Conservation (phyloP, 1,140 invertebrate genomes). For the Caenorhabditis briggsae region DNA sequence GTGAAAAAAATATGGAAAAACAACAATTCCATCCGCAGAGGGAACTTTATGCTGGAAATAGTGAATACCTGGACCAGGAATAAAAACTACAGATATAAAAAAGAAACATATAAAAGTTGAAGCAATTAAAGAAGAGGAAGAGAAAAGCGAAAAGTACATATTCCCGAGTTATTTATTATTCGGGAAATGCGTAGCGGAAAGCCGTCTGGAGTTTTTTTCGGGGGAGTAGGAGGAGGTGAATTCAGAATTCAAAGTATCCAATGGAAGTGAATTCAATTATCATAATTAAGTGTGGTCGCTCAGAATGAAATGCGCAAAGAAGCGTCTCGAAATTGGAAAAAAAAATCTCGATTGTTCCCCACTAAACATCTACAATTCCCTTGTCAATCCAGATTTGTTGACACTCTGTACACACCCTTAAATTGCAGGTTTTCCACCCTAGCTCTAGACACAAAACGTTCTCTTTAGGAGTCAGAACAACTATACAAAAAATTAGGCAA, state of each 20-base stretch:
- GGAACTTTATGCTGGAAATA: not conserved
- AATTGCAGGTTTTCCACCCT: constrained; percentile 24
- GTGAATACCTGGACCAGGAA: not conserved
- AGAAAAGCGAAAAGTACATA: constrained; percentile 46
- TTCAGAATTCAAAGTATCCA: not conserved
- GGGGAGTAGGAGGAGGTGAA: not conserved
- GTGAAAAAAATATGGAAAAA: constrained; percentile 22
- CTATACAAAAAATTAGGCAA: constrained; percentile 34
- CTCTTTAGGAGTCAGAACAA: not conserved
- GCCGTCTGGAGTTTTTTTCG: not conserved
- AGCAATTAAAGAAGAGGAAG: not conserved
- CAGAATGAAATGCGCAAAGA: too few species aligned
- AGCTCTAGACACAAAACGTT: not conserved
- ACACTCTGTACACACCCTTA: not conserved
- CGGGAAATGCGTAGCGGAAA: constrained; percentile 6
- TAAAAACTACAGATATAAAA: not conserved
- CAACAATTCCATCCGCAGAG: not conserved
- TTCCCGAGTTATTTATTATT: constrained; percentile 34
- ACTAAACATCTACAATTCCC: not conserved
- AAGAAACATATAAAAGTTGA: not conserved
- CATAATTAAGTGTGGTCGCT: too few species aligned
- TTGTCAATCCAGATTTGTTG: constrained; percentile 22
- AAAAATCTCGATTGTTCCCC: not conserved
- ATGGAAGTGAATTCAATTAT: too few species aligned
- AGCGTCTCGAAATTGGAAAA: not conserved